Base-by-base conservation (phyloP, 2,888 invertebrate genomes). In the Ennomos quercinarius region DNA sequence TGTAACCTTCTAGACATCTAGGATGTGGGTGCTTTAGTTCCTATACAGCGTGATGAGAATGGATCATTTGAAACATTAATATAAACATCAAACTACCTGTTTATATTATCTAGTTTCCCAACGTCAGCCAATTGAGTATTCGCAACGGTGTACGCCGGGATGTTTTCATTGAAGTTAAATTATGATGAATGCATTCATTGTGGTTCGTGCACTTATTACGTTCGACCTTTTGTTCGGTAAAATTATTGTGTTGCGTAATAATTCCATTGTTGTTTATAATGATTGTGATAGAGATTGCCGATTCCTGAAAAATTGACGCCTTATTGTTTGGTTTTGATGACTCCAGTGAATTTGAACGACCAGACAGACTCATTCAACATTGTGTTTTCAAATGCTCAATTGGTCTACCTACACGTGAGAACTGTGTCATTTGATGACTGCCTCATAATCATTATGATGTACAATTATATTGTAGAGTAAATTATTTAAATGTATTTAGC, bases 131-230 rank as follows among this genome's bases (percentile, higher is more conserved):
- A 83, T 81, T 78, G 76, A 77, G 76, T 72, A 69, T 84, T 83
- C 68, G 76, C 77, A 74, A 76, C 73, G 70, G 74, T 71, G 71
- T 73, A 71, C 68, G 71, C 54, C 68, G 78, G 77, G 72, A 78
- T 81, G 81, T 80, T 79, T 82, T 78, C 80, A 81, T 80, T 84
- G 81, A 76, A 71, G 79, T 80, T 81, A 78, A 81, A 83, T 82
- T 82, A 84, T 82, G 82, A 81, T 83, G 84, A 82, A 83, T 83
- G 81, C 80, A 77, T 76, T 78, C 81, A 84, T 83, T 84, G 84
- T 78, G 67, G 64, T 74, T 76, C 40, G 55, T 78, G 73, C 72
- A 80, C 69, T 78, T 79, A 77, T 79, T 80, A 79, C 72, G 71
- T 72, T 74, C 78, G 73, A 83, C 79, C 86, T 84, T 86, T 88